Percentiles rank a stretch among this genome's conserved stretches.
Evolutionary conservation across 2,888 invertebrate species (phyloP).

Genomic region (Phalera bucephala): DNA sequence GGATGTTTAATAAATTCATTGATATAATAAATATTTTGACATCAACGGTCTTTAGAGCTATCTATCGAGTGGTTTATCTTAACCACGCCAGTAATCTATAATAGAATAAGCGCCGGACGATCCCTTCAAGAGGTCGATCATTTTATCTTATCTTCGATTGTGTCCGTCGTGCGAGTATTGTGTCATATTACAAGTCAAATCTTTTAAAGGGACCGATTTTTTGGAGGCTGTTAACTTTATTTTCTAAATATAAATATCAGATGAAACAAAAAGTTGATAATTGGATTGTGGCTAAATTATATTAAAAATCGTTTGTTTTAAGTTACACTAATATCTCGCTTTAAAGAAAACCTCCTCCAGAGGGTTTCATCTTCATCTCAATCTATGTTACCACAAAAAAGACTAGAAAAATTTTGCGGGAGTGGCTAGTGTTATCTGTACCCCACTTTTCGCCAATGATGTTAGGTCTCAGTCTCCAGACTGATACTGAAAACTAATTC

Average conservation of each 20-base stretch:
- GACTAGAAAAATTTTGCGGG: too few relatives aligned
- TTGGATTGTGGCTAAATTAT: too few relatives aligned
- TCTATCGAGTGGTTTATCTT: conserved; percentile 35
- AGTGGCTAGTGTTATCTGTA: too few relatives aligned
- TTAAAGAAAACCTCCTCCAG: too few relatives aligned
- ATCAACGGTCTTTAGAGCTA: conserved; percentile 29
- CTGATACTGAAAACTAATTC: too few relatives aligned
- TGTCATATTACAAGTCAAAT: conserved; percentile 32
- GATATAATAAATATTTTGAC: conserved; percentile 63
- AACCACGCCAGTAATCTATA: conserved; percentile 32
- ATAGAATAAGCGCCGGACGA: conserved; percentile 40
- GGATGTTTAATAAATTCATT: conserved; percentile 39
- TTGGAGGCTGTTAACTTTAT: conserved; percentile 4
- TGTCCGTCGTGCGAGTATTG: conserved; percentile 30
- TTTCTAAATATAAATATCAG: conserved; percentile 8
- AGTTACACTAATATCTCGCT: too few relatives aligned
- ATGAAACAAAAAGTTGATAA: too few relatives aligned
- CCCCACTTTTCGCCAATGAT: too few relatives aligned
- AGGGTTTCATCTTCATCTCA: too few relatives aligned
- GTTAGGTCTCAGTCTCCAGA: too few relatives aligned
- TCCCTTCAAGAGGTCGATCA: conserved; percentile 37
- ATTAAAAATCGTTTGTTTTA: too few relatives aligned
- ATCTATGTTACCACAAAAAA: too few relatives aligned
- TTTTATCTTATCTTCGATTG: conserved; percentile 61
- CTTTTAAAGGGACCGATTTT: conserved; percentile 9